Evolutionary conservation across 2,113 vertebrate genomes (phyloP).

Genomic region (Probosciger aterrimus): DNA sequence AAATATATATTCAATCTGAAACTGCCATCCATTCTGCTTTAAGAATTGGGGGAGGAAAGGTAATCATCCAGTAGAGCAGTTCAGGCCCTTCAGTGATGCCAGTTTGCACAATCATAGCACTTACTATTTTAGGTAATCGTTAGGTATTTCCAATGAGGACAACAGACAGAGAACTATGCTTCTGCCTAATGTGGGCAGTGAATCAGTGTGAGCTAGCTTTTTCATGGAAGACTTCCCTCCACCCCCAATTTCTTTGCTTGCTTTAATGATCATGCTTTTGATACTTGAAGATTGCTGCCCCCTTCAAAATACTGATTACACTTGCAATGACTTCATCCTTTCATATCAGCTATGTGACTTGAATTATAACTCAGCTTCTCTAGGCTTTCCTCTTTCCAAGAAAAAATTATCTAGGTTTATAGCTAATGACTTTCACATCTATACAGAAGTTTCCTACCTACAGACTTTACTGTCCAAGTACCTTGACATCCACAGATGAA

Average conservation of each 20-base stretch:
- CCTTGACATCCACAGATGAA: not conserved
- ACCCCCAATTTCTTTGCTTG: not conserved
- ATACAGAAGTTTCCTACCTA: not conserved
- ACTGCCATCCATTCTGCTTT: slow-evolving; percentile 44
- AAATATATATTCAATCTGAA: slow-evolving; percentile 76
- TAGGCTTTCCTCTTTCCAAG: not conserved
- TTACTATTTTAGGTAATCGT: not conserved
- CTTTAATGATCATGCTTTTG: not conserved
- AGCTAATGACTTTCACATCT: slow-evolving; percentile 7
- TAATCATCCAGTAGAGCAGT: not conserved
- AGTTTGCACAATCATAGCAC: not conserved
- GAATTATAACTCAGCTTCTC: not conserved
- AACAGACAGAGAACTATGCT: not conserved
- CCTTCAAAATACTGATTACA: not conserved
- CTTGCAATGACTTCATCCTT: not conserved
- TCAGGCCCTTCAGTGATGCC: not conserved
- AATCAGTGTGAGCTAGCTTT: not conserved
- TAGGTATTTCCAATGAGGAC: not conserved
- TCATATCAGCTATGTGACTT: not conserved
- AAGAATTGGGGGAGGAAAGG: not conserved
- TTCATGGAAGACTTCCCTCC: not conserved
- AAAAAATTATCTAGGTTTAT: not conserved
- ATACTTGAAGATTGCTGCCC: not conserved
- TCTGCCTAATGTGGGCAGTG: not conserved
- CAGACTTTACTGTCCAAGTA: not conserved